Conservation (phyloP, 2,113 vertebrate species). For the Varanus salvator region DNA sequence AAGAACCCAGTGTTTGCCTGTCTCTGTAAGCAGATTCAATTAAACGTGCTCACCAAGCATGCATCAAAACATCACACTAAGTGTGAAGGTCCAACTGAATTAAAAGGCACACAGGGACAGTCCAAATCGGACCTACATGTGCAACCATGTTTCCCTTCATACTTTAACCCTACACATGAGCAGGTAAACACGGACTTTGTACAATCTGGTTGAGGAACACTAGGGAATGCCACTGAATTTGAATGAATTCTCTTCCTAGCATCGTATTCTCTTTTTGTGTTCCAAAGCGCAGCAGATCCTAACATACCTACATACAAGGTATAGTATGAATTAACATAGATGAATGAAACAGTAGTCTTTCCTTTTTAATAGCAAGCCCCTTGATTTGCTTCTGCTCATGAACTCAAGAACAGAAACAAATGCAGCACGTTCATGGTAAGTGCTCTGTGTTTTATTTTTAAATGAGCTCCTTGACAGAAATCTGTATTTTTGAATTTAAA, state of each 20-base stretch:
- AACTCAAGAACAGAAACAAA: neutral
- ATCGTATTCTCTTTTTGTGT: too few relatives aligned
- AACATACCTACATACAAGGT: too few relatives aligned
- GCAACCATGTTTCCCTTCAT: too few relatives aligned
- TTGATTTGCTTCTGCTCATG: conserved; percentile 28
- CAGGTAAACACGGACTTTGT: neutral
- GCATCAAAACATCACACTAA: too few relatives aligned
- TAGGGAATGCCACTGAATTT: neutral
- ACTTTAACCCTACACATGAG: too few relatives aligned
- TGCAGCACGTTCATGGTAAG: neutral
- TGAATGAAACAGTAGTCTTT: neutral
- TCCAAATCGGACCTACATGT: too few relatives aligned
- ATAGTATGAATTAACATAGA: neutral
- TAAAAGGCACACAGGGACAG: too few relatives aligned
- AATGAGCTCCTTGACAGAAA: conserved; percentile 14
- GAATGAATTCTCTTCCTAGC: neutral
- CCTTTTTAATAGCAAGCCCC: conserved; percentile 29
- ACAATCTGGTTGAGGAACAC: neutral
- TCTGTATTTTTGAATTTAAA: neutral
- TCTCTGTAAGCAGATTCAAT: too few relatives aligned
- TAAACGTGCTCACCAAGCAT: too few relatives aligned
- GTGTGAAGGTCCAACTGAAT: too few relatives aligned
- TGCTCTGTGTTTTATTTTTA: conserved; percentile 2
- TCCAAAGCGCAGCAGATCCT: neutral
- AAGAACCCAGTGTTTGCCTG: too few relatives aligned